Evolutionary conservation across 1,140 invertebrate genomes (phyloP), one percentile per base, ranked within the genome.

Genomic region (Asbolus verrucosus): DNA sequence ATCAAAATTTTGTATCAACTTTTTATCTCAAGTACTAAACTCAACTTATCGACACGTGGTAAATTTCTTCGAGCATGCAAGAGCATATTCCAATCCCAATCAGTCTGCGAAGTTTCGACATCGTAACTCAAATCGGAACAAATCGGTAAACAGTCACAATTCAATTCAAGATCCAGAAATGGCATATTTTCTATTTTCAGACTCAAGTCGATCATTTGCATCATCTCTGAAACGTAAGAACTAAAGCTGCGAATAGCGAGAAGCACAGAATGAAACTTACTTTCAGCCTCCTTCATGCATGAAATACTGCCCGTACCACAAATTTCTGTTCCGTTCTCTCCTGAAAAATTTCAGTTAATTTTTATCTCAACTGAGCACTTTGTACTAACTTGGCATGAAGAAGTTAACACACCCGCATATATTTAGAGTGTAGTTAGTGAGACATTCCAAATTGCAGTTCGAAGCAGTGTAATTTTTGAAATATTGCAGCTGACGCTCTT

Each of bases 401-500:
- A 79, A 82, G 14, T 72, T 66, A 2, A 82, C 79, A 71, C 82
- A 83, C 11, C 69, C 66, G 38, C 82, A 83, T 2, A 24, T 1
- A 0, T 63, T 11, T 9, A 76, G 33, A 4, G 80, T 82, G 65
- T 70, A 82, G 39, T 82, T 82, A 0, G 80, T 73, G n/a, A 80
- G 70, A 72, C 82, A 83, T 72, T 83, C 82, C 6, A 81, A 21
- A 50, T 79, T 66, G 63, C 82, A 83, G 67, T 83, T 82, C 13
- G 59, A 27, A 30, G 78, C 70, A 1, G 79, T 80, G 70, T 82
- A 83, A 9, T 76, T 65, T 46, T 77, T 79, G 69, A 80, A 83
- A 65, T 63, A 77, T 43, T 81, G 82, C 9, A 91, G 80, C 38
- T 84, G 81, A n/a, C 87, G 84, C 73, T 90, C 89, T 8, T 77